These are phyloP conservation scores for Cotesia congregata DNA, from an alignment of 2,888 invertebrate species.

Conservation along the genomic window DNA sequence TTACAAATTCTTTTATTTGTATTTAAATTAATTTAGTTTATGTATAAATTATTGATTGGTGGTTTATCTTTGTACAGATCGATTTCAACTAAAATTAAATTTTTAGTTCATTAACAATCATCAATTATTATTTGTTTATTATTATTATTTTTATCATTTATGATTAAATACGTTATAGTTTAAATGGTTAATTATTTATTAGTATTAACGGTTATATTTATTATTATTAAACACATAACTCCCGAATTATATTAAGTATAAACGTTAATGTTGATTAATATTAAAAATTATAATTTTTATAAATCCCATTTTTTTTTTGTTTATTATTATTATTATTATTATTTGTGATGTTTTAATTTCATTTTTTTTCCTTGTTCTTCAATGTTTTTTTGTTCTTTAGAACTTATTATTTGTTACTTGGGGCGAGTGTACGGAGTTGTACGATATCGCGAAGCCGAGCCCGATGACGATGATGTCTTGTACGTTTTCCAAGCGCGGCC, in stretches of 20 bases:
- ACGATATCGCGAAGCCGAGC: slow-evolving; percentile 74
- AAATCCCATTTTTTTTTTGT: background rate
- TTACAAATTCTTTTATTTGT: background rate
- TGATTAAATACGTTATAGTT: background rate
- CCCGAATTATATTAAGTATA: background rate
- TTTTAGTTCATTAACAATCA: background rate
- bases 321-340: slow-evolving; percentile 18
- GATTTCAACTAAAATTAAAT: background rate
- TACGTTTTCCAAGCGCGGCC: slow-evolving; percentile 75
- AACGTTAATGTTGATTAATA: background rate
- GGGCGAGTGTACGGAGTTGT: slow-evolving; percentile 75
- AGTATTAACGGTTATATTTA: background rate
- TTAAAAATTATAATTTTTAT: background rate
- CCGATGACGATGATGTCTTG: slow-evolving; percentile 72
- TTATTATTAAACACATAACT: background rate
- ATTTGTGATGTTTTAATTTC: slow-evolving; percentile 34
- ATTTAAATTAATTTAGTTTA: background rate
- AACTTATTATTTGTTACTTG: slow-evolving; percentile 69
- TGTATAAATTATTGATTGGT: background rate
- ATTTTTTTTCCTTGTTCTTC: slow-evolving; percentile 37
- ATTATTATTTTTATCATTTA: background rate
- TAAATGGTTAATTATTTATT: background rate
- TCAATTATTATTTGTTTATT: background rate
- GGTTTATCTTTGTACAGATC: background rate
- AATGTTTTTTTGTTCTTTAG: slow-evolving; percentile 29